Evolutionary conservation across 2,113 vertebrate genomes (phyloP).

Genomic region (Oryzias melastigma): DNA sequence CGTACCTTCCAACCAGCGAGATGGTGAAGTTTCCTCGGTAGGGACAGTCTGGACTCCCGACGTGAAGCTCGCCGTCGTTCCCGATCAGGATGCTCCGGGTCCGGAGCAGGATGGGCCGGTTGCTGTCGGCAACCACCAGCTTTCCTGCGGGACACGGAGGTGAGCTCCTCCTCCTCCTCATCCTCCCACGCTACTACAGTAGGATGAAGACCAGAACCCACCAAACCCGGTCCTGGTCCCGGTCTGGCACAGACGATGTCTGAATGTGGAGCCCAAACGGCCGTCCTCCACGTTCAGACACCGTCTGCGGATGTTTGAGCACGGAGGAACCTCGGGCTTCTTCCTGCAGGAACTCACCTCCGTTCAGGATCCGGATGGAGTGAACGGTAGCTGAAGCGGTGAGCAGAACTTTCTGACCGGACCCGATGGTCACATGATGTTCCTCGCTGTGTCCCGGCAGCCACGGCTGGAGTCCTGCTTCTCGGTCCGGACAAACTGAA

Average conservation of each 20-base stretch:
- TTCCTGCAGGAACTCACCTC: constrained; percentile 77
- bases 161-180: constrained; percentile 18
- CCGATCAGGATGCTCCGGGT: constrained; percentile 89
- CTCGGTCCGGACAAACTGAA: constrained; percentile 85
- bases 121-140: constrained; percentile 87
- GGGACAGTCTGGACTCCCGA: constrained; percentile 89
- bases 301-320: too few relatives aligned
- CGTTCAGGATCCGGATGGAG: constrained; percentile 85
- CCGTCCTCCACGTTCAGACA: too few relatives aligned
- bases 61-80: constrained; percentile 84
- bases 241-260: too few relatives aligned
- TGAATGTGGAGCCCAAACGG: too few relatives aligned
- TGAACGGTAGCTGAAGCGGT: constrained; percentile 87
- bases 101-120: constrained; percentile 81
- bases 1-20: constrained; percentile 89
- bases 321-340: too few relatives aligned
- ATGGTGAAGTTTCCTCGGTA: constrained; percentile 87
- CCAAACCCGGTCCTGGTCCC: too few relatives aligned
- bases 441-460: constrained; percentile 83
- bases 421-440: constrained; percentile 77
- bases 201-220: too few relatives aligned
- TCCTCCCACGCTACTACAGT: too few relatives aligned
- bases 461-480: constrained; percentile 85
- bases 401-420: constrained; percentile 82
- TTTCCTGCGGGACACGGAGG: constrained; percentile 77